These are phyloP conservation scores for Abrostola tripartita DNA, from an alignment of 2,888 invertebrate species.

Conservation along the genomic window DNA sequence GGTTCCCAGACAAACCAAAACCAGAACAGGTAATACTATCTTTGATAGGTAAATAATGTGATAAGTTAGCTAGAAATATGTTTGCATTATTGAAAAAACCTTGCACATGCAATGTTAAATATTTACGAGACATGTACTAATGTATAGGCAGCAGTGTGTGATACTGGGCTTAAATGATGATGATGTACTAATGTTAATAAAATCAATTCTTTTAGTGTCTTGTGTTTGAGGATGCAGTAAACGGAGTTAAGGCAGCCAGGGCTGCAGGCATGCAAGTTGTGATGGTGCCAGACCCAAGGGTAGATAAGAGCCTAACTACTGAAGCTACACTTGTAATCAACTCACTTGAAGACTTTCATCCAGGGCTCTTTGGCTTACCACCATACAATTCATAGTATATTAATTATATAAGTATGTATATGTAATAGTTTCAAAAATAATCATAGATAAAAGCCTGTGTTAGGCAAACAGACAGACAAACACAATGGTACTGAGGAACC, in stretches of 20 bases:
- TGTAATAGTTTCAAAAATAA: neutral
- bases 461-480: no score
- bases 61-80: no score
- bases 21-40: constrained; percentile 82
- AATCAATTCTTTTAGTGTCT: constrained; percentile 88
- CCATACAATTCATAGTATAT: constrained; percentile 82
- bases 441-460: no score
- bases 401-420: no score
- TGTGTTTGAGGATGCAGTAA: constrained; percentile 97
- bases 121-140: no score
- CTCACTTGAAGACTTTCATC: constrained; percentile 93
- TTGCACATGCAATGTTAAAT: no score
- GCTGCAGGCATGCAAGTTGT: constrained; percentile 96
- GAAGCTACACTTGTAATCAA: constrained; percentile 91
- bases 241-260: constrained; percentile 93
- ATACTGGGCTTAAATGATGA: no score
- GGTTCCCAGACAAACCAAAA: constrained; percentile 91
- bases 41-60: no score
- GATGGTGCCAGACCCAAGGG: constrained; percentile 92
- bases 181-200: no score
- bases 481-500: no score
- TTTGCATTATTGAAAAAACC: no score
- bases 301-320: constrained; percentile 67
- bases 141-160: no score
- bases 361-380: constrained; percentile 95